Evolutionary conservation across 2,888 invertebrate species (phyloP), one percentile per base, ranked within the genome.

Genomic region (Agrochola macilenta): DNA sequence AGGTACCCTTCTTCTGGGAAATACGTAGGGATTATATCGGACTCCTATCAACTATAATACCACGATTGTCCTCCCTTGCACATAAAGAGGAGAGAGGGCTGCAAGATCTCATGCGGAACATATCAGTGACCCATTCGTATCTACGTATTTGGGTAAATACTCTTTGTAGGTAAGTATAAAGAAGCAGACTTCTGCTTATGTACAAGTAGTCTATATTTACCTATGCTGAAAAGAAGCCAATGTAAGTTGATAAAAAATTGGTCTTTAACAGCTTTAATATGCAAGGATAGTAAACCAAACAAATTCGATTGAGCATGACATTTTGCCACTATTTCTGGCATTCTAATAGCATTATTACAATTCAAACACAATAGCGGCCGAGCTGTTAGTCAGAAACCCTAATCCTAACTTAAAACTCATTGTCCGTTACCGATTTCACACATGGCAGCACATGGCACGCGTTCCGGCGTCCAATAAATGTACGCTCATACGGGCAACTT

Each of bases 401-500:
- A 85, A 85, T 80, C 43, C 57, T 49, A 49, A 60, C 54, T 69
- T 69, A 75, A 78, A 82, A 68, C 80, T 65, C 69, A 78, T 71
- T 69, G 72, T 80, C 72, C 80, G 74, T 71, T 64, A 68, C 78
- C 64, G 77, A 76, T 76, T 77, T 70, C 70, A 85, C 85, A 77
- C 73, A 72, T 39, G 65, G 70, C 57, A 73, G 74, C 71, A 73
- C 68, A 82, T 72, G 26, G 60, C 57, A 70, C 35, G n/a, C 71
- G 49, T 71, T 61, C 8, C 66, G 17, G 39, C 8, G 17, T 57
- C 30, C 72, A 74, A 80, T 81, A 73, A 35, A 73, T 52, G 23
- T 39, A 26, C 7, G 30, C 14, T 43, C 58, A 74, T 1, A 80
- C 65, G 58, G 35, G 58, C 74, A 60, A 74, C 79, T 57, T 54